Conservation (phyloP, 1,140 invertebrate species). For the Laupala kohalensis region DNA sequence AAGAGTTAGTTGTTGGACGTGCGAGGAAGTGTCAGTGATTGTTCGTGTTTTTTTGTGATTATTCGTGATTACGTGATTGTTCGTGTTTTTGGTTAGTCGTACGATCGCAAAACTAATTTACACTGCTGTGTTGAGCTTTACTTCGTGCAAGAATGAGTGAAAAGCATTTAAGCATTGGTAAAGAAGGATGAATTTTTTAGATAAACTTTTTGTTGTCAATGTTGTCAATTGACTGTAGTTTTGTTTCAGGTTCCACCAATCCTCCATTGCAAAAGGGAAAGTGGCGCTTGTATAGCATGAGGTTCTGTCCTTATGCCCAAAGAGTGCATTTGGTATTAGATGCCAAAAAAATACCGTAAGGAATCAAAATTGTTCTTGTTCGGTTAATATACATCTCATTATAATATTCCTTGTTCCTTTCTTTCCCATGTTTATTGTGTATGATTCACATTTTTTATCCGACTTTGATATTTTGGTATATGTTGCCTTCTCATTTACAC, state of each 20-base stretch:
- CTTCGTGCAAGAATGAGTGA: slow-evolving; percentile 17
- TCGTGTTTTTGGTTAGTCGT: too few relatives aligned
- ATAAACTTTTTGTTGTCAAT: not conserved
- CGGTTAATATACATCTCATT: too few relatives aligned
- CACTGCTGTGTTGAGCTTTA: too few relatives aligned
- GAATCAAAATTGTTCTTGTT: slow-evolving; percentile 12
- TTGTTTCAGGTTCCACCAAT: slow-evolving; percentile 7
- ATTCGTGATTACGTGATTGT: too few relatives aligned
- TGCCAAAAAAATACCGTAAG: slow-evolving; percentile 72
- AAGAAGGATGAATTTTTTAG: not conserved
- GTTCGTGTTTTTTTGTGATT: too few relatives aligned
- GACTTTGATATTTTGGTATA: too few relatives aligned
- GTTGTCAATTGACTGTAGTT: not conserved
- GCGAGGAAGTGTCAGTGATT: too few relatives aligned
- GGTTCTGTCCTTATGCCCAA: slow-evolving; percentile 83
- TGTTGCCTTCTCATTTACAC: too few relatives aligned
- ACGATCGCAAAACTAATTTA: too few relatives aligned
- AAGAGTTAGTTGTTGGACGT: too few relatives aligned
- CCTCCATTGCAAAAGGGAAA: slow-evolving; percentile 14
- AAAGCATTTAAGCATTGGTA: slow-evolving; percentile 21
- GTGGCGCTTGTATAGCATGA: slow-evolving; percentile 72
- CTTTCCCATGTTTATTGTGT: too few relatives aligned
- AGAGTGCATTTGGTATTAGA: slow-evolving; percentile 66
- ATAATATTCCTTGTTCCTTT: not conserved
- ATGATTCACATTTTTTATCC: too few relatives aligned